Conservation (phyloP, 2,113 vertebrate species). For the Podocnemis expansa region DNA sequence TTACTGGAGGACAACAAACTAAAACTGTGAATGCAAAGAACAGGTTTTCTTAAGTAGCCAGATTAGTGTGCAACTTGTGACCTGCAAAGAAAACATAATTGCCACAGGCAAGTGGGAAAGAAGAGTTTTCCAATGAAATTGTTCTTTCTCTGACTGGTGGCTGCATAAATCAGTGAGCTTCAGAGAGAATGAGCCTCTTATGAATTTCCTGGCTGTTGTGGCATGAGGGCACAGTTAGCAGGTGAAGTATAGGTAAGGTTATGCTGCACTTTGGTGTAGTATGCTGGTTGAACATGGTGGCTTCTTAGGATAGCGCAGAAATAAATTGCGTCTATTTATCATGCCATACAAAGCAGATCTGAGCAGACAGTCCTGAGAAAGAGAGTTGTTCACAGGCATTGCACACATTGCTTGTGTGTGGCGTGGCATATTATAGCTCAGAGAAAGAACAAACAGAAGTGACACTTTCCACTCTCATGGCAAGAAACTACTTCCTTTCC, state of each 20-base stretch:
- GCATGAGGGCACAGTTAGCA: background rate
- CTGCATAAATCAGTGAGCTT: background rate
- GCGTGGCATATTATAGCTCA: background rate
- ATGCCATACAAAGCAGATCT: background rate
- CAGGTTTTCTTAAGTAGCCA: background rate
- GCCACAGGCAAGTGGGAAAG: background rate
- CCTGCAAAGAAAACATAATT: fast-evolving
- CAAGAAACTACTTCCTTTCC: background rate
- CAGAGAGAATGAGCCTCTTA: fast-evolving
- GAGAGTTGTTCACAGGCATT: background rate
- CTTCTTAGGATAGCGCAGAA: background rate
- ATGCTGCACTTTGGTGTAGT: background rate
- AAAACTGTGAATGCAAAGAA: background rate
- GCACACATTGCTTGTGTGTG: background rate
- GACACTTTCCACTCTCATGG: background rate
- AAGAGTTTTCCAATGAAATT: background rate
- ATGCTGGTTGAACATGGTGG: background rate
- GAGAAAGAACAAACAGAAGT: background rate
- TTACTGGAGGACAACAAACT: fast-evolving
- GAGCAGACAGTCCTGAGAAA: background rate
- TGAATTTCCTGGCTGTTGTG: fast-evolving
- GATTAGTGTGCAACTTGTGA: background rate
- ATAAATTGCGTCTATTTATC: background rate
- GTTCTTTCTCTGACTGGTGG: background rate
- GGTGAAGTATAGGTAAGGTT: background rate